phyloP scores from a whole-genome alignment of 2,888 invertebrate species.

The Baronia brevicornis region DNA sequence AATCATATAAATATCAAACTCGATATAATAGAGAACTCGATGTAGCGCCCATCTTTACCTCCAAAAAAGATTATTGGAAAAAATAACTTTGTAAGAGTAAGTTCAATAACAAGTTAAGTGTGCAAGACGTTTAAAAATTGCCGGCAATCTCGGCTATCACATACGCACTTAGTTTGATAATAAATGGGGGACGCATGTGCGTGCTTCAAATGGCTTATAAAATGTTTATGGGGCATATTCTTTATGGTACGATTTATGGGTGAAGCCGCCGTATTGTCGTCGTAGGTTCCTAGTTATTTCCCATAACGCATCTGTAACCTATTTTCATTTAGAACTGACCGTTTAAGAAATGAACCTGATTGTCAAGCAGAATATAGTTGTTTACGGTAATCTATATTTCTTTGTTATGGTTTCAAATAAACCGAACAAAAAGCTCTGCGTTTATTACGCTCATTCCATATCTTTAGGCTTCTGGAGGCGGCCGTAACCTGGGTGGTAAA shows the following conservation, averaged over 20 bases:
- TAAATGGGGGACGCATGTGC: slow-evolving; percentile 30
- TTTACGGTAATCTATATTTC: too few relatives aligned
- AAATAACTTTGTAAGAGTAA: slow-evolving; percentile 5
- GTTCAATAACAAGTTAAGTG: slow-evolving; percentile 3
- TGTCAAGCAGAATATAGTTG: too few relatives aligned
- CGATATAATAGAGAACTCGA: slow-evolving; percentile 1
- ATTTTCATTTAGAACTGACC: slow-evolving; percentile 16
- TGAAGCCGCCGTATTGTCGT: slow-evolving; percentile 26
- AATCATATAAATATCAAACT: too few relatives aligned
- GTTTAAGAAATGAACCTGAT: neutral
- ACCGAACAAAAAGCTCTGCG: too few relatives aligned
- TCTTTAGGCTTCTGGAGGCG: too few relatives aligned
- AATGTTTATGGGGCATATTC: slow-evolving; percentile 43
- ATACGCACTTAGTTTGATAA: slow-evolving; percentile 14
- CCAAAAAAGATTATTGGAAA: slow-evolving; percentile 1
- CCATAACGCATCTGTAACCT: slow-evolving; percentile 20
- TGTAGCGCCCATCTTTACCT: neutral
- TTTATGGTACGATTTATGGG: slow-evolving; percentile 35
- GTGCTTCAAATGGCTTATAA: slow-evolving; percentile 43
- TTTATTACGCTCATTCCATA: too few relatives aligned
- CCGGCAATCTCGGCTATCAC: slow-evolving; percentile 20
- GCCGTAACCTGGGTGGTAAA: too few relatives aligned
- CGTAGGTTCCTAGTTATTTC: slow-evolving; percentile 18
- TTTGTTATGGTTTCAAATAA: too few relatives aligned
- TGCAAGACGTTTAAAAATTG: slow-evolving; percentile 14